Conservation (phyloP, 2,888 invertebrate species). For the Neoaliturus tenellus region DNA sequence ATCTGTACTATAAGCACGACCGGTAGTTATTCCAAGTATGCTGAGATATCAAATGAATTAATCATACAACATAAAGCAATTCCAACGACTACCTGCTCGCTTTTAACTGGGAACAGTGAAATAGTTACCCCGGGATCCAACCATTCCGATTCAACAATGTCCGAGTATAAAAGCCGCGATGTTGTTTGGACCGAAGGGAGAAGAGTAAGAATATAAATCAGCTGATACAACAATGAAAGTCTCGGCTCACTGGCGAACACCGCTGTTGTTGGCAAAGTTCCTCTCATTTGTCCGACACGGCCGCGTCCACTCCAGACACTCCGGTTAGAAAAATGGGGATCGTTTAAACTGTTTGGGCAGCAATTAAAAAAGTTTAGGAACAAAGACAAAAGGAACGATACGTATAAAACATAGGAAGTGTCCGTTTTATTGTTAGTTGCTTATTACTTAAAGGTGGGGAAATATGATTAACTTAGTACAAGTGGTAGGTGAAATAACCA, state of each 20-base stretch:
- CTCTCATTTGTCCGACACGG: not conserved
- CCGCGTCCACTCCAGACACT: not conserved
- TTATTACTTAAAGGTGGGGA: no score
- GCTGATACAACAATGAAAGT: constrained; percentile 23
- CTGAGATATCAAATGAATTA: no score
- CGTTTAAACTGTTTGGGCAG: not conserved
- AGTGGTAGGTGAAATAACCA: no score
- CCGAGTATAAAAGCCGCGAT: not conserved
- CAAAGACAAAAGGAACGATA: no score
- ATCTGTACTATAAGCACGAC: no score
- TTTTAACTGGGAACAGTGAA: no score
- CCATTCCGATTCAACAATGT: not conserved
- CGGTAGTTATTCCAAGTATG: no score
- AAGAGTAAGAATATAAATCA: constrained; percentile 30
- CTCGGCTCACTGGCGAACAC: not conserved
- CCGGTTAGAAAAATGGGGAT: not conserved
- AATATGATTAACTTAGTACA: no score
- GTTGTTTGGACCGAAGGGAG: not conserved
- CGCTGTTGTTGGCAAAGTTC: not conserved
- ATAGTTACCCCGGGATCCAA: not conserved
- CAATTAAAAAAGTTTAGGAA: constrained; percentile 10
- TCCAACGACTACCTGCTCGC: no score
- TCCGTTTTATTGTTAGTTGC: no score
- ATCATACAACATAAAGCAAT: no score
- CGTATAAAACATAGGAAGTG: no score